Conservation (phyloP, 92 coral and sea anemone species). For the Zoanthus solanderi region DNA sequence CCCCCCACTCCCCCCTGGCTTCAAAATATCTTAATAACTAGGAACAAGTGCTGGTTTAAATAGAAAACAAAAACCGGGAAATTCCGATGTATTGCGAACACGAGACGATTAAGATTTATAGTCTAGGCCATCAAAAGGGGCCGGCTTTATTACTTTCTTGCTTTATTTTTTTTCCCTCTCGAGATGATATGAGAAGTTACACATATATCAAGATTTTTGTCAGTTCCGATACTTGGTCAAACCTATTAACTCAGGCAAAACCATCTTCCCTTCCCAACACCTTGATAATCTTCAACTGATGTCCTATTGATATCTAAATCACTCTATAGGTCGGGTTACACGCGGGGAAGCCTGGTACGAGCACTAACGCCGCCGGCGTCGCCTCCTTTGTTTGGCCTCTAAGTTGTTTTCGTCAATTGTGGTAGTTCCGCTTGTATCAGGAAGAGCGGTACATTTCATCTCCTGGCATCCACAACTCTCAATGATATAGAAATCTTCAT, state of each 20-base stretch:
- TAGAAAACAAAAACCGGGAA: too few relatives aligned
- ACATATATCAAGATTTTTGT: slow-evolving; percentile 7
- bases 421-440: slow-evolving; percentile 57
- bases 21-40: too few relatives aligned
- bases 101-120: too few relatives aligned
- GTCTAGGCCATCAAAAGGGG: too few relatives aligned
- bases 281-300: slow-evolving; percentile 13
- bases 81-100: too few relatives aligned
- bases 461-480: slow-evolving; percentile 68
- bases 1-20: too few relatives aligned
- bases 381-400: slow-evolving; percentile 41
- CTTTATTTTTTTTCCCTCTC: slow-evolving; percentile 34
- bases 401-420: slow-evolving; percentile 49
- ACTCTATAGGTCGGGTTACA: background rate
- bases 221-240: slow-evolving; percentile 16
- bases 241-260: slow-evolving; percentile 25
- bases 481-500: slow-evolving; percentile 61
- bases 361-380: slow-evolving; percentile 56
- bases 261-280: slow-evolving; percentile 46
- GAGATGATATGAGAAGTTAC: slow-evolving; percentile 20
- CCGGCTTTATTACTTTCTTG: background rate
- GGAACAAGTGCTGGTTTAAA: too few relatives aligned
- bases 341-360: background rate
- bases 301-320: slow-evolving; percentile 34
- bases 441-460: slow-evolving; percentile 49